These are phyloP conservation scores for Centropus unirufus DNA, from an alignment of 2,113 vertebrate species.

Conservation along the genomic window DNA sequence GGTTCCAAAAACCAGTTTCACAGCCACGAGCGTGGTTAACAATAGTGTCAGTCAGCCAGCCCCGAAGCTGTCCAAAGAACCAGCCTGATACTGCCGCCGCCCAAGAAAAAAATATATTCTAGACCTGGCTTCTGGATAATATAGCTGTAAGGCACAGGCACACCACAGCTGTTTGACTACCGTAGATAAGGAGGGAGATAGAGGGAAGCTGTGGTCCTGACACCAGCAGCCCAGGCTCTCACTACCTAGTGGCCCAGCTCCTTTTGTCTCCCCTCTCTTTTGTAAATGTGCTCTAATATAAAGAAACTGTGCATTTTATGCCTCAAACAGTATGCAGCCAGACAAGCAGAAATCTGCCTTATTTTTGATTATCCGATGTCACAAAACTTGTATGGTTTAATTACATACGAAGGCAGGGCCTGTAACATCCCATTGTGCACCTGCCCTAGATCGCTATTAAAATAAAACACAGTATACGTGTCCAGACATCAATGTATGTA, in stretches of 20 bases:
- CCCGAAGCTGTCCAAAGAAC: conserved; percentile 56
- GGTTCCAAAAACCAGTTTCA: conserved; percentile 55
- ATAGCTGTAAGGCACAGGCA: conserved; percentile 74
- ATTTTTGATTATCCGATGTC: not conserved
- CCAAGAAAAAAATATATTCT: conserved; percentile 47
- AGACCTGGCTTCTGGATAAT: conserved; percentile 69
- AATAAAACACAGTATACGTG: not conserved
- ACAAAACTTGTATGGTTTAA: not conserved
- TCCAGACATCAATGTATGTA: not conserved
- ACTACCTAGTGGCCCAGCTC: conserved; percentile 20
- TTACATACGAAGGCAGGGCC: not conserved
- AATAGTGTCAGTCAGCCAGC: conserved; percentile 60
- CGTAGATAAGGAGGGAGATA: conserved; percentile 55
- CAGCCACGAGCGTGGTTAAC: conserved; percentile 54
- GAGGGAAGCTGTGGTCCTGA: not conserved
- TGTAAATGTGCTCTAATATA: not conserved
- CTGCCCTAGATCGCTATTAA: not conserved
- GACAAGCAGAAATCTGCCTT: not conserved
- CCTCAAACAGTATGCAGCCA: not conserved
- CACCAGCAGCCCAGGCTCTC: conserved; percentile 35
- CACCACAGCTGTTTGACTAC: conserved; percentile 61
- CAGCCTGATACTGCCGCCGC: conserved; percentile 57
- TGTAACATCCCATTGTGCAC: not conserved
- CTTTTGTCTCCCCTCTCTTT: conserved; percentile 3
- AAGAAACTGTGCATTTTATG: not conserved